Evolutionary conservation across 2,888 invertebrate species (phyloP), one percentile per base, ranked within the genome.

Genomic region (Periphyllus acericola): DNA sequence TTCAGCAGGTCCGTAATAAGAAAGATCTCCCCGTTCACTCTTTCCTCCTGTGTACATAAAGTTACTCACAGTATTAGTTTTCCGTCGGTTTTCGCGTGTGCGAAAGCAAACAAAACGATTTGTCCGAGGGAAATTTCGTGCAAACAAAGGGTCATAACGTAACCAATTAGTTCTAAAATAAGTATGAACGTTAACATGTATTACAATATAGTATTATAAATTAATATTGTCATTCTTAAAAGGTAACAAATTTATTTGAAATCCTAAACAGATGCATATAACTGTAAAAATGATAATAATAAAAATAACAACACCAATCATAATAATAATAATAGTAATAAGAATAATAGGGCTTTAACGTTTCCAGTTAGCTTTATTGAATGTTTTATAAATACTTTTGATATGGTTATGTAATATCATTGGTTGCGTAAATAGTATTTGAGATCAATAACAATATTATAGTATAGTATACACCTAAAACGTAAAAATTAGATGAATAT

Each of bases 41-140:
- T n/a, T 60, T 74, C 17, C 80, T 36, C 40, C 66, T 80, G 60
- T 72, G 46, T 85, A 79, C 79, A 86, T 79, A 86, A 79, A 79
- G 52, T 79, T 55, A 52, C 85, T 72, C 52, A 25, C 46, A 76
- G 76, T 72, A 80, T 87, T 87, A 80, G 80, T 40, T 72, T 78
- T 66, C 4, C 60, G 60, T 87, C 60, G 80, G 55, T 80, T 80
- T 87, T 40, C 29, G 80, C 60, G 86, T 74, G 72, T 72, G 52
- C 80, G 32, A 14, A 21, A 55, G 32, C 60, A 87, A 79, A 87
- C 86, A 87, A 71, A 72, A 66, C n/a, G 86, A 87, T 87, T 87
- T 80, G 72, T 87, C 46, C 40, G 9, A 29, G 14, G 40, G 60
- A 80, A 80, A 60, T 80, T 72, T 72, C 29, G 17, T 60, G 86